Evolutionary conservation across 2,797 vertebrate species (phyloP), one percentile per base, ranked within the genome.

Genomic region (Odontamblyopus lacepedii): DNA sequence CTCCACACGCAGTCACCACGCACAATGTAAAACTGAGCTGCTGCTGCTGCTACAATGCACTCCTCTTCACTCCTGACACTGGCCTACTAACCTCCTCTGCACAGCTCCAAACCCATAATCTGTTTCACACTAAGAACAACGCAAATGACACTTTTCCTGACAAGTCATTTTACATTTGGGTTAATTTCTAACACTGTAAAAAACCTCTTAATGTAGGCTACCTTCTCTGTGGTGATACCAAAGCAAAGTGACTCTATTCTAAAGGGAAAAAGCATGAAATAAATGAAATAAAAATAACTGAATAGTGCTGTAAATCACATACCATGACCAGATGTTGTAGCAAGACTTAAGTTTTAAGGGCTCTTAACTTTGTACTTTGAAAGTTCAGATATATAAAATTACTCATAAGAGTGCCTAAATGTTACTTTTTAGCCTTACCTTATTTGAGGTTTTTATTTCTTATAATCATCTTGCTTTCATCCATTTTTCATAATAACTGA

Each of bases 81-180:
- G 84, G 82, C 83, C 85, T 23, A 81, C 83, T 88, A 85, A 91
- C 89, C 84, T 78, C 38, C n/a, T 63, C 29, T 69, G 59, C 69
- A 63, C 62, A 61, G 65, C 53, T 63, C 62, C 35, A 63, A 13
- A 41, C 44, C 44, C 13, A 15, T 44, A 48, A 13, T 48, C 44
- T 38, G 4, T 26, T 23, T n/a, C n/a, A 38, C 61, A n/a, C 18
- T 63, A 63, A 38, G 0, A 30, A 18, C 11, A 13, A 7, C 29
- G 9, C 60, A 32, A 32, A 32, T 4, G 60, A 6, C 16, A 19
- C 60, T 62, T 16, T 62, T 62, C 8, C 7, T 62, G 29, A 35
- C 15, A 62, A 35, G 61, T 19, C 19, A 19, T n/a, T 38, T 35
- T 35, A 63, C 61, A 63, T 62, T n/a, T 62, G 18, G 23, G 23